phyloP scores from a whole-genome alignment of 2,113 vertebrate genomes.

The Castor canadensis region DNA sequence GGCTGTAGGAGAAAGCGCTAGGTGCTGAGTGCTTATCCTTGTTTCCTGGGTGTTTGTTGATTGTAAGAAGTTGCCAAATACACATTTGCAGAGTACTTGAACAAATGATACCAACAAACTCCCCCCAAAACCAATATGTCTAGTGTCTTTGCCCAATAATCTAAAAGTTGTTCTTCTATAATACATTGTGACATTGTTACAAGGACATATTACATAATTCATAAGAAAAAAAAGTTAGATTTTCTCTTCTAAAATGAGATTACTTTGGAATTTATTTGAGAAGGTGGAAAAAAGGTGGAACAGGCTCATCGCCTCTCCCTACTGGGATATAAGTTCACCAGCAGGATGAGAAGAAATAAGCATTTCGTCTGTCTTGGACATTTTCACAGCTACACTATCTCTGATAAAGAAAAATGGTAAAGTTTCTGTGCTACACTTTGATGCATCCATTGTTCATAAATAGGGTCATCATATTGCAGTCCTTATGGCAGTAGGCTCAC shows the following conservation, averaged over 20 bases:
- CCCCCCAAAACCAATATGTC: not conserved
- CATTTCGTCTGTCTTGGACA: not conserved
- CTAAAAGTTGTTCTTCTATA: not conserved
- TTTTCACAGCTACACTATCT: not conserved
- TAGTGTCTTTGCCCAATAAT: not conserved
- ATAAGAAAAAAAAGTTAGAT: not conserved
- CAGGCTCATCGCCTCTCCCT: not conserved
- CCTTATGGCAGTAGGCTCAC: conserved; percentile 59
- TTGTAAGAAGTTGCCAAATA: not conserved
- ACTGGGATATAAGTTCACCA: not conserved
- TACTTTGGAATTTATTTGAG: not conserved
- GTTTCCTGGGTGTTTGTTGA: not conserved
- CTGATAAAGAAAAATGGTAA: conserved; percentile 77
- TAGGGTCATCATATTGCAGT: conserved; percentile 68
- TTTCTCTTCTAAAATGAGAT: not conserved
- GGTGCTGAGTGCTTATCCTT: not conserved
- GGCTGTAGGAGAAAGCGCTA: not conserved
- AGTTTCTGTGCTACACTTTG: conserved; percentile 24
- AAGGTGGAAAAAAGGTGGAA: not conserved
- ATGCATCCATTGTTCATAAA: conserved; percentile 57
- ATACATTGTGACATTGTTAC: not conserved
- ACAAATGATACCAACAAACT: not conserved
- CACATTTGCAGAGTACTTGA: not conserved
- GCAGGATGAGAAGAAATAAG: not conserved
- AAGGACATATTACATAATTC: not conserved